These are phyloP conservation scores for Mycogona germanica DNA, from an alignment of 2,888 invertebrate species.

Conservation along the genomic window DNA sequence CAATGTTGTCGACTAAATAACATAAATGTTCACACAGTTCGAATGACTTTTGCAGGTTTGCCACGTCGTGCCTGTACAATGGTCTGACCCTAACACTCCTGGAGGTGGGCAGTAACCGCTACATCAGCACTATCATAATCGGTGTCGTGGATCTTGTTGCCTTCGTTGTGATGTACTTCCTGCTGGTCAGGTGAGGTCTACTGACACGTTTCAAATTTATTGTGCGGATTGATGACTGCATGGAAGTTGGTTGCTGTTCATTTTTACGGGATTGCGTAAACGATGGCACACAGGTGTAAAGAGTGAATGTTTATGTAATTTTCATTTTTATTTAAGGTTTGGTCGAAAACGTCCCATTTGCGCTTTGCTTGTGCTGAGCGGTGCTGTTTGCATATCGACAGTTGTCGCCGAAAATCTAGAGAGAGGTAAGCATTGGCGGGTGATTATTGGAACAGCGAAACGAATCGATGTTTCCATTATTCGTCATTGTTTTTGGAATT, in stretches of 20 bases:
- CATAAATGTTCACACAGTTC: neutral
- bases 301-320: neutral
- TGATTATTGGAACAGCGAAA: neutral
- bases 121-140: constrained; percentile 39
- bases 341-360: constrained; percentile 18
- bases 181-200: constrained; percentile 11
- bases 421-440: constrained; percentile 11
- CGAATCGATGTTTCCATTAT: too few species aligned
- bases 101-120: constrained; percentile 37
- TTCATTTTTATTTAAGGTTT: constrained; percentile 12
- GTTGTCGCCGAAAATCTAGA: constrained; percentile 19
- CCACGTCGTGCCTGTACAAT: constrained; percentile 37
- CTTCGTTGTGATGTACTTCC: constrained; percentile 26
- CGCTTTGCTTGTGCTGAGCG: constrained; percentile 16
- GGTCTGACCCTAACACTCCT: constrained; percentile 36
- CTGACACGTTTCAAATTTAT: neutral
- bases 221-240: too few species aligned
- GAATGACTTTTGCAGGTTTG: constrained; percentile 34
- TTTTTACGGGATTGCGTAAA: too few species aligned
- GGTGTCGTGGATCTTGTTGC: constrained; percentile 39
- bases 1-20: neutral
- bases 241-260: too few species aligned
- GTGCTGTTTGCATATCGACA: constrained; percentile 18
- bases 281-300: too few species aligned
- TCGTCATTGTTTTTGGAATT: too few species aligned